phyloP scores from a whole-genome alignment of 2,113 vertebrate species.

The Grammomys dolichurus region DNA sequence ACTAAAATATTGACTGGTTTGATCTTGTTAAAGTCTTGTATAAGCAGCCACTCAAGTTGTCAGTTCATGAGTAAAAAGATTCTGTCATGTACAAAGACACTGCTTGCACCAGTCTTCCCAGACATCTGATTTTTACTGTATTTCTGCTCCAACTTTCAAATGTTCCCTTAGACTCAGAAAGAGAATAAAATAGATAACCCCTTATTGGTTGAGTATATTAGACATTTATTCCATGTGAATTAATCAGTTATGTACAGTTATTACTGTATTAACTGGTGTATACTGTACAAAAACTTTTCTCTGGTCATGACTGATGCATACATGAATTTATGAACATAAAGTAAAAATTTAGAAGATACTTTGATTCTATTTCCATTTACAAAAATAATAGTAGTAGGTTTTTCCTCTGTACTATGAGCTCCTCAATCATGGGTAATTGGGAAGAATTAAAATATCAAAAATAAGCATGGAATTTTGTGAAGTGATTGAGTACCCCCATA shows the following conservation, averaged over 20 bases:
- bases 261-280: not conserved
- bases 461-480: not conserved
- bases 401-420: not conserved
- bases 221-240: not conserved
- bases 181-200: not conserved
- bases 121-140: not conserved
- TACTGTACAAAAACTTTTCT: not conserved
- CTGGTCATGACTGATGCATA: not conserved
- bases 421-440: not conserved
- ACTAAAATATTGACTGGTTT: not conserved
- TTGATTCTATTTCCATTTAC: not conserved
- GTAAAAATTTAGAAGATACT: not conserved
- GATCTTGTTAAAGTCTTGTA: not conserved
- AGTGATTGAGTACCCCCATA: not conserved
- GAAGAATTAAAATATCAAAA: not conserved
- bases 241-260: not conserved
- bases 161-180: not conserved
- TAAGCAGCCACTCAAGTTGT: not conserved
- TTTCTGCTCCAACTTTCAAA: not conserved
- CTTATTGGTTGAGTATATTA: not conserved
- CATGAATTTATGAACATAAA: not conserved
- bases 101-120: not conserved
- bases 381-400: not conserved
- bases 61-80: not conserved
- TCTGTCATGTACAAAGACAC: too few species aligned